Conservation (phyloP, 2,797 vertebrate species). For the Tragelaphus oryx region DNA sequence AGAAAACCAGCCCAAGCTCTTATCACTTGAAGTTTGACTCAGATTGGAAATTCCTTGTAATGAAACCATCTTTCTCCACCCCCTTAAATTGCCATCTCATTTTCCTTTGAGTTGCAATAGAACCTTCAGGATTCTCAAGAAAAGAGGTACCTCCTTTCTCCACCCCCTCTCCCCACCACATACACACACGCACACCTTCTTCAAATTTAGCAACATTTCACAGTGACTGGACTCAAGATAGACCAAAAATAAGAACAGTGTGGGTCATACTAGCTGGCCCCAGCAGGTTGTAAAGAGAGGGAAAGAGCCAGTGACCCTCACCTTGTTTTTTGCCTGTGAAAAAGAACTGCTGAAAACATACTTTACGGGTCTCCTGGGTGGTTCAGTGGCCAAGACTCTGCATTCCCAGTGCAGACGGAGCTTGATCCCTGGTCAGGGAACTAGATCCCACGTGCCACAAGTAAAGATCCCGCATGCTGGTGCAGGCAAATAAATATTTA, state of each 20-base stretch:
- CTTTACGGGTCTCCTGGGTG: background rate
- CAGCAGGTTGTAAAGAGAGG: background rate
- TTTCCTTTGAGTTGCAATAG: slow-evolving; percentile 34
- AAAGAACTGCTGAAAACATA: background rate
- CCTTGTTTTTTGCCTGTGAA: background rate
- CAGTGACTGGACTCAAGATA: slow-evolving; percentile 7
- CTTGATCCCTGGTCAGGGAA: background rate
- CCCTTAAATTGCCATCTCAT: slow-evolving; percentile 5
- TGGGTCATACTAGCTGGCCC: background rate
- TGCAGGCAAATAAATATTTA: background rate
- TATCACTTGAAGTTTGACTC: slow-evolving; percentile 34
- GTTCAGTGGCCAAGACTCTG: background rate
- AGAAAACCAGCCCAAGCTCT: slow-evolving; percentile 1
- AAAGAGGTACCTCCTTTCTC: background rate
- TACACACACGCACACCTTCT: background rate
- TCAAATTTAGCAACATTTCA: background rate
- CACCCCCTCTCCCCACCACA: background rate
- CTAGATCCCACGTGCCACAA: background rate
- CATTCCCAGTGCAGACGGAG: background rate
- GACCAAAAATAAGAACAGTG: background rate
- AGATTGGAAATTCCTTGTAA: slow-evolving; percentile 28
- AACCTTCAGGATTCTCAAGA: slow-evolving; percentile 23
- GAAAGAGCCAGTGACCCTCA: background rate
- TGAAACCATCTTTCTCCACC: slow-evolving; percentile 16
- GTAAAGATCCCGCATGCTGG: background rate